A percentile compares a stretch with the other conserved stretches of the same genome.
phyloP scores from a whole-genome alignment of 30 jellyfish, hydroid and myxozoan genomes.

The Aurelia sp. region DNA sequence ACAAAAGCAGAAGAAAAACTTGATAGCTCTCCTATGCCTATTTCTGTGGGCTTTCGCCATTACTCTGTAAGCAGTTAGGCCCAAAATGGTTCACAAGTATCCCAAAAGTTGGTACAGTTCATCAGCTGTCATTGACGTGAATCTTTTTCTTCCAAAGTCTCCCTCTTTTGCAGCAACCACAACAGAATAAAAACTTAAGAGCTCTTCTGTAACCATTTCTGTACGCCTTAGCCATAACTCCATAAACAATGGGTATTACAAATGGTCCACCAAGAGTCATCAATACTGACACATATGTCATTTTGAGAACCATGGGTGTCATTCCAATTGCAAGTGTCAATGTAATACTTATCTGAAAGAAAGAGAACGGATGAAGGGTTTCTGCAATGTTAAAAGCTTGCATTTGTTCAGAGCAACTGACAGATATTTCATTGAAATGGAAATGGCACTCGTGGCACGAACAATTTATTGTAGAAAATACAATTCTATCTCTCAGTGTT shows the following conservation, averaged over 20 bases:
- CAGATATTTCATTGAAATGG: no score
- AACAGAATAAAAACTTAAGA: conserved; percentile 3
- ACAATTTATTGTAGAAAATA: no score
- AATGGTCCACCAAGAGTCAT: conserved; percentile 78
- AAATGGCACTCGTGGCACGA: no score
- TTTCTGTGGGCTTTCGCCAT: neutral
- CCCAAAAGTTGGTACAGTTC: neutral
- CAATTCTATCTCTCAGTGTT: no score
- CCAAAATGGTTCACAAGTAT: neutral
- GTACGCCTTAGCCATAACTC: conserved; percentile 89
- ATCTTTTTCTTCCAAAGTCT: neutral
- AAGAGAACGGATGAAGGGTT: neutral
- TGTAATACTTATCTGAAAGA: conserved; percentile 67
- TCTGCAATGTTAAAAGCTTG: no score
- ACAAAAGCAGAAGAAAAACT: no score
- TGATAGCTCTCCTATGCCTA: no score
- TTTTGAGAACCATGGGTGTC: conserved; percentile 39
- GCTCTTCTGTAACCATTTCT: conserved; percentile 57
- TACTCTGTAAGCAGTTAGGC: neutral
- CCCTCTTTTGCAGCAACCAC: conserved; percentile 6
- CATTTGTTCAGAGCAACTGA: no score
- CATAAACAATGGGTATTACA: conserved; percentile 80
- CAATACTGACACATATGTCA: conserved; percentile 46
- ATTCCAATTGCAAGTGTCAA: conserved; percentile 51
- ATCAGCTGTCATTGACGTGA: conserved; percentile 9